A percentile compares a stretch with the other conserved stretches of the same genome.
Conservation (phyloP, 2,797 vertebrate species). For the Ctenopoma kingsleyae region DNA sequence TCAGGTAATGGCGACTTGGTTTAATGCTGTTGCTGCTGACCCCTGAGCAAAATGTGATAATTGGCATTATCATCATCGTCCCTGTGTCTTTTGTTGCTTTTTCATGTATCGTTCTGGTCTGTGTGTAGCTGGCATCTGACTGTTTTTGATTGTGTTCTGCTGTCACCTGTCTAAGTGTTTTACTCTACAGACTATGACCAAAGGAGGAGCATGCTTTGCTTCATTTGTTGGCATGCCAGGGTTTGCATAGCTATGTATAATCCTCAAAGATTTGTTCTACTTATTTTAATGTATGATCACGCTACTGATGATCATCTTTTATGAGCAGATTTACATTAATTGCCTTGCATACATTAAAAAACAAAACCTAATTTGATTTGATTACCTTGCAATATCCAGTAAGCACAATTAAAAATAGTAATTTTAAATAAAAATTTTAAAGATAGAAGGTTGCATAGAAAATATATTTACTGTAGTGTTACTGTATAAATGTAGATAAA, state of each 20-base stretch:
- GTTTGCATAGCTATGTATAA: not conserved
- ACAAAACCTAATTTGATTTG: not conserved
- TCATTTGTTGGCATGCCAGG: conserved; percentile 6
- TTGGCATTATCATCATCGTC: conserved; percentile 65
- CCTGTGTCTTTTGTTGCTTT: conserved; percentile 56
- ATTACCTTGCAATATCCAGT: not conserved
- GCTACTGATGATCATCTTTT: not conserved
- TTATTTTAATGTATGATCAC: conserved; percentile 4
- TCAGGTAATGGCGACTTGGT: conserved; percentile 74
- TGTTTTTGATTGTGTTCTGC: conserved; percentile 41
- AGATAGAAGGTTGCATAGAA: not conserved
- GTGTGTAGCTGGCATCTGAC: conserved; percentile 37
- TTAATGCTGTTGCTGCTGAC: conserved; percentile 70
- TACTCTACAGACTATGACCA: conserved; percentile 9
- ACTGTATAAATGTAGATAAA: not conserved
- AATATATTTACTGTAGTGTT: not conserved
- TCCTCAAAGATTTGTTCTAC: not conserved
- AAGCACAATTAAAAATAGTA: not conserved
- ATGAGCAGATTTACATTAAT: not conserved
- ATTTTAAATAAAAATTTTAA: not conserved
- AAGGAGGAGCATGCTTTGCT: conserved; percentile 21
- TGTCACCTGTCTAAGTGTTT: conserved; percentile 38
- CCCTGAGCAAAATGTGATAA: conserved; percentile 75
- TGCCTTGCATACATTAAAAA: conserved; percentile 1
- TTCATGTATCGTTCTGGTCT: conserved; percentile 45